Conservation (phyloP, 2,888 invertebrate species). For the Nomada fabriciana region DNA sequence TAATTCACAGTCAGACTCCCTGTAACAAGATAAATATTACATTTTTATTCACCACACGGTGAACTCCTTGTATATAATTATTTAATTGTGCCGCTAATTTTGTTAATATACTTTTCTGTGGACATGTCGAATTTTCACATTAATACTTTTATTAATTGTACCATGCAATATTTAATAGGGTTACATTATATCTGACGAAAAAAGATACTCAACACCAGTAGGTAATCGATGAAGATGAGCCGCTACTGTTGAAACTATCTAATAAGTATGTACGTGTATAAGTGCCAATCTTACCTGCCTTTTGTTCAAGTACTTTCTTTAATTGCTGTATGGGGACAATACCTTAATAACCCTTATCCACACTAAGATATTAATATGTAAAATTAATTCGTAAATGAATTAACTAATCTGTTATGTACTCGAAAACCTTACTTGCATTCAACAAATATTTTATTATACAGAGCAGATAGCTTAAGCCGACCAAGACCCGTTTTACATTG, state of each 20-base stretch:
- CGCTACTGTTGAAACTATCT: slow-evolving; percentile 11
- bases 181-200: neutral
- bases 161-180: neutral
- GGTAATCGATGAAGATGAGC: neutral
- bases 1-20: too few species aligned
- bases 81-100: slow-evolving; percentile 21
- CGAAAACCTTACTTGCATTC: neutral
- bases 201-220: neutral
- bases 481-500: neutral
- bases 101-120: slow-evolving; percentile 11
- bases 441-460: neutral
- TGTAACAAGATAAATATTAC: neutral
- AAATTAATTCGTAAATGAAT: neutral
- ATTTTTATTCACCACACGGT: neutral
- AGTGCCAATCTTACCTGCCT: slow-evolving; percentile 38
- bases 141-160: neutral
- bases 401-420: neutral
- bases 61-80: neutral
- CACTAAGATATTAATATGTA: neutral
- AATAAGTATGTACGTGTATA: slow-evolving; percentile 1
- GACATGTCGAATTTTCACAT: neutral
- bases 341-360: neutral
- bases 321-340: slow-evolving; percentile 10
- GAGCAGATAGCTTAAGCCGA: neutral
- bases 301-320: neutral